Percentiles rank a stretch among this genome's conserved stretches.
Conservation (phyloP, 2,113 vertebrate species). For the Cephalophus harveyi region DNA sequence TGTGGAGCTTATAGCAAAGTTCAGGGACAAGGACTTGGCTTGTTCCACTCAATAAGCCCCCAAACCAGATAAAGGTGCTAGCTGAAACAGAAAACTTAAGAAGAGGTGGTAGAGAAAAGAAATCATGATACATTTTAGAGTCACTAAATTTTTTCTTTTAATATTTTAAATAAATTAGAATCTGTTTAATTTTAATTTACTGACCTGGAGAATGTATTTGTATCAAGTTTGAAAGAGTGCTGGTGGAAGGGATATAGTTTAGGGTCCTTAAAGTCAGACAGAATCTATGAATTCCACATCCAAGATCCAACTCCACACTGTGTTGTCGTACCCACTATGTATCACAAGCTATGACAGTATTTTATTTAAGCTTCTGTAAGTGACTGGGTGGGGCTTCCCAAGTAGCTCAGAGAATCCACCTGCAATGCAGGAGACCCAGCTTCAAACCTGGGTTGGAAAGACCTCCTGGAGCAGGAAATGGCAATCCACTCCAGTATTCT, state of each 20-base stretch:
- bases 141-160: not conserved
- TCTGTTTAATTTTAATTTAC: not conserved
- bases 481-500: not conserved
- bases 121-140: not conserved
- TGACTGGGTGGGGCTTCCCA: not conserved
- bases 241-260: not conserved
- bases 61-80: not conserved
- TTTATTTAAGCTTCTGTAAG: not conserved
- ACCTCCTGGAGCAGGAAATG: not conserved
- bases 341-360: not conserved
- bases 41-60: not conserved
- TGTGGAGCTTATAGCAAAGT: not conserved
- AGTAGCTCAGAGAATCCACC: not conserved
- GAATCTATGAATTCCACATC: not conserved
- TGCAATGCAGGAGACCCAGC: not conserved
- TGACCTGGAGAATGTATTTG: not conserved
- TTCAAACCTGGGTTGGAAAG: not conserved
- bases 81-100: not conserved
- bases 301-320: not conserved
- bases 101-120: not conserved
- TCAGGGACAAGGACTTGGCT: not conserved
- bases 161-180: not conserved
- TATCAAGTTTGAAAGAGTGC: not conserved
- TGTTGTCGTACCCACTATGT: not conserved
- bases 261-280: not conserved